These are phyloP conservation scores for Phrynocephalus versicolor DNA, from an alignment of 2,113 vertebrate genomes.

Conservation along the genomic window DNA sequence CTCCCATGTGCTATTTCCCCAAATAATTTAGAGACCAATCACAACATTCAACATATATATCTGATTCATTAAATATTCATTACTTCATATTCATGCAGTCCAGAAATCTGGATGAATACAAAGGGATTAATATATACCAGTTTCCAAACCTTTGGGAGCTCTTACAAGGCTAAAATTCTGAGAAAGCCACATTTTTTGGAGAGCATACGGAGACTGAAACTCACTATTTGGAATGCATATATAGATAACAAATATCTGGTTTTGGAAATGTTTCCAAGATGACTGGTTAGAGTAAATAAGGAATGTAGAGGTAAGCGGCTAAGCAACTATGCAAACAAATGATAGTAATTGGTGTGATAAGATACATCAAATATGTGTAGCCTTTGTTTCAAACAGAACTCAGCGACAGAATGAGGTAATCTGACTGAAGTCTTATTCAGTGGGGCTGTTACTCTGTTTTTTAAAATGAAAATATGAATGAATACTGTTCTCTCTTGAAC, in stretches of 20 bases:
- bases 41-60: too few relatives aligned
- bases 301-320: not conserved
- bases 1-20: too few relatives aligned
- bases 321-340: not conserved
- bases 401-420: not conserved
- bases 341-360: not conserved
- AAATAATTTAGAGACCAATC: not conserved
- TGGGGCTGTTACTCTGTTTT: too few relatives aligned
- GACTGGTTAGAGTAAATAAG: not conserved
- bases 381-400: not conserved
- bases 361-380: not conserved
- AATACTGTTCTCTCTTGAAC: too few relatives aligned
- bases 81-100: too few relatives aligned
- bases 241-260: not conserved
- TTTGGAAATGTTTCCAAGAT: not conserved
- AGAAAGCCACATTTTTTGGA: not conserved
- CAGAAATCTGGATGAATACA: too few relatives aligned
- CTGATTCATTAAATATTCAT: too few relatives aligned
- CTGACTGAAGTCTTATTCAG: not conserved
- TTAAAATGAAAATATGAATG: not conserved
- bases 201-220: not conserved
- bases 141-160: too few relatives aligned
- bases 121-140: too few relatives aligned
- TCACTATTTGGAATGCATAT: not conserved
- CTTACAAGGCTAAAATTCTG: not conserved